phyloP scores from a whole-genome alignment of 2,888 invertebrate genomes.

The Meganola albula region DNA sequence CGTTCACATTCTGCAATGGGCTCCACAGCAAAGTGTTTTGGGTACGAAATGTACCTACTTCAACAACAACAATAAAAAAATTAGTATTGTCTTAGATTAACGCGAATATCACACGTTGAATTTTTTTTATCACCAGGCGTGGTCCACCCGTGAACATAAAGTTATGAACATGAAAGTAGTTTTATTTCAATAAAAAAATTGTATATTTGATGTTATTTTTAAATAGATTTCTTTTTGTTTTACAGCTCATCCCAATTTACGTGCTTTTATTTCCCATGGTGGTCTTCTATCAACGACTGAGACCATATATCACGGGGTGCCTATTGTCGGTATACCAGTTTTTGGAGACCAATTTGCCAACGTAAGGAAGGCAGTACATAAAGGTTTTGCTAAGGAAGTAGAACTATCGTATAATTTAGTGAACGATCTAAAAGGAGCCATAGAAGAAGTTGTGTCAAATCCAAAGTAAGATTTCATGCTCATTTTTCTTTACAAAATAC shows the following conservation, averaged over 20 bases:
- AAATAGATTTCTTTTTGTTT: too few relatives aligned
- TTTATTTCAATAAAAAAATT: too few relatives aligned
- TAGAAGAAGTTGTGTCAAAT: constrained; percentile 28
- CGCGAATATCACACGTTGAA: too few relatives aligned
- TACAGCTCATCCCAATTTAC: constrained; percentile 41
- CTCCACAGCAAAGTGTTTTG: constrained; percentile 42
- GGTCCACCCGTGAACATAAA: too few relatives aligned
- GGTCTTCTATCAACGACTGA: constrained; percentile 44
- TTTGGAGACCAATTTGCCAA: constrained; percentile 44
- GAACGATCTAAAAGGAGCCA: constrained; percentile 27
- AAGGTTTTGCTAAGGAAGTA: constrained; percentile 37
- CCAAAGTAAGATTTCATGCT: constrained; percentile 31
- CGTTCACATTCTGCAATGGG: constrained; percentile 59
- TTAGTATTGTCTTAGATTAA: too few relatives aligned
- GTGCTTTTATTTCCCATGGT: constrained; percentile 43
- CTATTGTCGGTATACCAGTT: constrained; percentile 43
- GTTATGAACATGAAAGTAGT: too few relatives aligned
- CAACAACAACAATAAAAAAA: too few relatives aligned
- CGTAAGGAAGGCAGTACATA: constrained; percentile 29
- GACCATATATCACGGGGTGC: constrained; percentile 39
- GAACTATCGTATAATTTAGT: constrained; percentile 31
- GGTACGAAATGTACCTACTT: too few relatives aligned
- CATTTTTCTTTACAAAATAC: too few relatives aligned
- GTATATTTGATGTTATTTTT: too few relatives aligned
- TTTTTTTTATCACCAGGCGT: too few relatives aligned